Base-by-base conservation (phyloP, 2,113 vertebrate genomes). In the Sapayoa aenigma region DNA sequence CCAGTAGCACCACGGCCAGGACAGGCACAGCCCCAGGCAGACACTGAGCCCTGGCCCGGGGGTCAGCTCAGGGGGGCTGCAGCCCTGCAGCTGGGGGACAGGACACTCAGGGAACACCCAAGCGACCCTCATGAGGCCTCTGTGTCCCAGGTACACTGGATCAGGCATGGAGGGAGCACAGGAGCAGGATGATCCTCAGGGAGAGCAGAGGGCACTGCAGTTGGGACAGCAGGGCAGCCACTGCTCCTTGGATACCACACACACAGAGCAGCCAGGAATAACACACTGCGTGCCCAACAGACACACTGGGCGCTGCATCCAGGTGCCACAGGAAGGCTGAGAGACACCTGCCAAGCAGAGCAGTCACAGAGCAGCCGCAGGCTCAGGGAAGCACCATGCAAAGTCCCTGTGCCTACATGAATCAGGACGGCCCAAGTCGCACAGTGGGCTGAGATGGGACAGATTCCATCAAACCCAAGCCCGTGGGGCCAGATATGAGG, bases 321-420 rank as follows among this genome's bases (percentile, higher is more conserved):
- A 47, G 55, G 28, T 35, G 47, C 23, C 39, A 11, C 22, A 28
- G 76, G 41, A 33, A 35, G 18, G 52, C 59, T 1, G 1, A 42
- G 30, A 42, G 19, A 37, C 20, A 31, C 53, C 44, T 33, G 67
- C 37, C 76, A 35, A 71, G 23, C 35, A 13, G 30, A 50, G 66
- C 16, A 39, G 56, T 20, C 42, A 20, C 12, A 6, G 49, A 42
- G 44, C 28, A 31, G n/a, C 60, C 66, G 53, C 58, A 11, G 50
- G 2, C 24, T n/a, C 41, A 3, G 33, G 47, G 24, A 23, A 60
- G 35, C 35, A 19, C 35, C 39, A 4, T 0, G 1, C 24, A 13
- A 3, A 1, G 0, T 49, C 60, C 50, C 14, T 7, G 19, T 0
- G 0, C 9, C 75, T 22, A 1, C 31, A 15, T 41, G 28, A 73